A percentile compares a stretch with the other conserved stretches of the same genome.
Conservation (phyloP, 2,888 invertebrate species). For the Cephus rjabovi region DNA sequence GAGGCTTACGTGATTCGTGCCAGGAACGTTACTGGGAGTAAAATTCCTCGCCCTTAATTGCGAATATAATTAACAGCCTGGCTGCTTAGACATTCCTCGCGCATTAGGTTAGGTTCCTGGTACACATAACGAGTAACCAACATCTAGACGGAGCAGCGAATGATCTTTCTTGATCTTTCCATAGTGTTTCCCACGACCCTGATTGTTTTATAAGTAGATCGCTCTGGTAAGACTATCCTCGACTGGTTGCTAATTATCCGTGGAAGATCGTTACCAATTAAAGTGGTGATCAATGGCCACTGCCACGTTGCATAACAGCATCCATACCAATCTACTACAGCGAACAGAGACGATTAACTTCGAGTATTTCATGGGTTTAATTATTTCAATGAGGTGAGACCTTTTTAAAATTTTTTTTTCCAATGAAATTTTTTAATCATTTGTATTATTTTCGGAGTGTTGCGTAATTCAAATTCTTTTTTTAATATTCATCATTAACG, state of each 20-base stretch:
- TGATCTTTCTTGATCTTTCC: neutral
- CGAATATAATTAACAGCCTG: constrained; percentile 57
- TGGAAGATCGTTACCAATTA: constrained; percentile 51
- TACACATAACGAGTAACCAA: neutral
- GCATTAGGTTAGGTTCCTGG: neutral
- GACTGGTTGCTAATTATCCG: constrained; percentile 54
- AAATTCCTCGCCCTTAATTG: constrained; percentile 51
- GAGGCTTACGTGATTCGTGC: constrained; percentile 41
- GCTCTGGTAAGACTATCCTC: constrained; percentile 49
- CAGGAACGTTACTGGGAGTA: constrained; percentile 38
- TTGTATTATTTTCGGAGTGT: neutral
- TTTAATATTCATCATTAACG: neutral
- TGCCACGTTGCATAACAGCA: neutral
- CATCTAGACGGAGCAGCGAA: neutral
- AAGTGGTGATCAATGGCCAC: constrained; percentile 39
- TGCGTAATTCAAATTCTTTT: neutral
- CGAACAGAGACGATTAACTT: neutral
- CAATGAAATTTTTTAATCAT: neutral
- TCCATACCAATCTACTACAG: neutral
- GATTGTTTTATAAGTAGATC: constrained; percentile 55
- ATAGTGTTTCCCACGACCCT: constrained; percentile 51
- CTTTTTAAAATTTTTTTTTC: neutral
- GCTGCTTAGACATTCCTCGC: constrained; percentile 1
- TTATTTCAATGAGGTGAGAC: neutral
- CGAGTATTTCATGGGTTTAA: neutral